Evolutionary conservation across 1,140 invertebrate genomes (phyloP).

Genomic region (Drosophila saltans): DNA sequence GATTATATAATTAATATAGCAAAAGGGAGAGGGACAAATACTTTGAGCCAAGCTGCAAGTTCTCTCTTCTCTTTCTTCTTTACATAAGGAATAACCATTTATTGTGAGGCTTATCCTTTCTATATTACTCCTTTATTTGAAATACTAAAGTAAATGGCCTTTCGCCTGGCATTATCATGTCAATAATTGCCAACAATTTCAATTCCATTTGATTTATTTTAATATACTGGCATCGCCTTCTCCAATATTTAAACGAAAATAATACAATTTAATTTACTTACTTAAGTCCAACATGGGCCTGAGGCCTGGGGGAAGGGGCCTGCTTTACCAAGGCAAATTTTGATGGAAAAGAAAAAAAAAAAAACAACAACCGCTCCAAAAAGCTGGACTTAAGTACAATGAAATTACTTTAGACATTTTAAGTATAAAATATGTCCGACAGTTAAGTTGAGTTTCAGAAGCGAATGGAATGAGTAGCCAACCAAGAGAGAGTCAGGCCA

Average conservation of each 20-base stretch:
- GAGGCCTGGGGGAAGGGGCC: constrained; percentile 12
- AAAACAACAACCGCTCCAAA: constrained; percentile 17
- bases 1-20: no score
- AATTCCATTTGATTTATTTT: constrained; percentile 1
- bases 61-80: no score
- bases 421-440: constrained; percentile 77
- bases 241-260: not conserved
- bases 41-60: no score
- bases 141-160: not conserved
- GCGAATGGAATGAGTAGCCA: constrained; percentile 1
- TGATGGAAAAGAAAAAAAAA: constrained; percentile 22
- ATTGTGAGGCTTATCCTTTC: no score
- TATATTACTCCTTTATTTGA: not conserved
- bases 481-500: not conserved
- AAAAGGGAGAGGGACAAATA: no score
- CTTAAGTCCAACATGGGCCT: constrained; percentile 8
- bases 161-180: not conserved
- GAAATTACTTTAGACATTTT: constrained; percentile 76
- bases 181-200: constrained; percentile 3
- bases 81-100: no score
- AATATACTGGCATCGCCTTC: not conserved
- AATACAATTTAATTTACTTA: constrained; percentile 73
- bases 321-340: constrained; percentile 34
- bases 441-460: constrained; percentile 43
- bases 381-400: constrained; percentile 64